A percentile compares a stretch with the other conserved stretches of the same genome.
Conservation (phyloP, 2,888 invertebrate genomes). For the Ypsolopha sequella region DNA sequence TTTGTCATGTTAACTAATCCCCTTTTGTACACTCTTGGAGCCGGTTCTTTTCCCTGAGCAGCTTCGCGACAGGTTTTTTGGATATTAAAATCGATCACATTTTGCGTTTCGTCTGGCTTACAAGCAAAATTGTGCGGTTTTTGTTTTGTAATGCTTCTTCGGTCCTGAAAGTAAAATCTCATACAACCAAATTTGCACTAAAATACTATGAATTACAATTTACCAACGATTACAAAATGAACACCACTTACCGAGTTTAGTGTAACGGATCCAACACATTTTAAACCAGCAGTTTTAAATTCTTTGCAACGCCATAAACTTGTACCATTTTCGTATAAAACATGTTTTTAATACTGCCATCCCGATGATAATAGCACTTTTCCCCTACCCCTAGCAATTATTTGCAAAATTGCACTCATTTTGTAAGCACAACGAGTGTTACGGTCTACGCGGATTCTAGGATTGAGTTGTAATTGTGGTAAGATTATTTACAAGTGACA, state of each 20-base stretch:
- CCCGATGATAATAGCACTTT: background rate
- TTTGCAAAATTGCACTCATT: no score
- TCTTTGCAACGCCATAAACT: background rate
- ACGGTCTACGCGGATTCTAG: background rate
- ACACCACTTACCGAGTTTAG: background rate
- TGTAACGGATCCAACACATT: background rate
- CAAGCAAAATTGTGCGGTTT: background rate
- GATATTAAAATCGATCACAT: background rate
- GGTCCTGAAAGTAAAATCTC: no score
- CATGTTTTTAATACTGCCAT: no score
- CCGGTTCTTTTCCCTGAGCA: background rate
- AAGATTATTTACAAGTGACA: background rate
- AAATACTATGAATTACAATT: background rate
- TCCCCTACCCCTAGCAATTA: background rate
- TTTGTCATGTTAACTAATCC: background rate
- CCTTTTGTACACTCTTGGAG: no score
- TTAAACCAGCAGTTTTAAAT: background rate
- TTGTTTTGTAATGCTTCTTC: background rate
- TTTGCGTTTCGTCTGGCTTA: background rate
- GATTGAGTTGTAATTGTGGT: background rate
- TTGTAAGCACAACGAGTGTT: no score
- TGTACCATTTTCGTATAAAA: background rate
- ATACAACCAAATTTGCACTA: background rate
- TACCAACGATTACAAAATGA: background rate
- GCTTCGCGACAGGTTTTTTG: background rate